Evolutionary conservation across 2,888 invertebrate species (phyloP), one percentile per base, ranked within the genome.

Genomic region (Mesochorus sp.): DNA sequence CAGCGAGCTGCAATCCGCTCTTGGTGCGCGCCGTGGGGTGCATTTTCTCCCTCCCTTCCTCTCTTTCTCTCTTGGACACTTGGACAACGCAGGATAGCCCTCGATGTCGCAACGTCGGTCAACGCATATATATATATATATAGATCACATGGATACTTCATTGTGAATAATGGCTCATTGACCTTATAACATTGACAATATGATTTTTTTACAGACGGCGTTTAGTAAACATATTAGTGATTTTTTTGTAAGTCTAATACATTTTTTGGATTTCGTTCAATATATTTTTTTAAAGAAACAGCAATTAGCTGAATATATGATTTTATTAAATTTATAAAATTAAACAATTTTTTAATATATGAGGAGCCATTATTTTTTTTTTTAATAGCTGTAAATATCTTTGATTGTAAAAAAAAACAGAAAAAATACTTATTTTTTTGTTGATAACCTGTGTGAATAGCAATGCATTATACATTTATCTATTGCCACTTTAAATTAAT

Each of bases 1-100:
- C 19, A 21, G 62, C 77, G 24, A 64, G 39, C 57, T 42, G 44
- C 71, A 72, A 76, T 59, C 68, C 72, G 61, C 19, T 71, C 71
- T 53, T 49, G 28, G 59, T 67, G 24, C 64, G 42, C 17, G 37
- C 64, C 42, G 62, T 71, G 59, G 71, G 68, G 51, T 68, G 57
- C 49, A 31, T 51, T 78, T 51, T 51, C 49, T 28, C 67, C 21
- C 31, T 49, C 14, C 47, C 3, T 1, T 51, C 66, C 39, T 39
- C 44, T 26, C 21, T 55, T 6, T 51, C 24, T 28, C 3, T 28
- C 26, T 53, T 24, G 6, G n/a, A 6, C 8, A n/a, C 31, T 61
- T 57, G 42, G 55, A 49, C 53, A 62, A 31, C 44, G 24, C 59
- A 21, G 34, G 39, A 28, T 26, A 57, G 14, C 24, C 61, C 37